Evolutionary conservation across 2,888 invertebrate species (phyloP).

Genomic region (Melanophora roralis): DNA sequence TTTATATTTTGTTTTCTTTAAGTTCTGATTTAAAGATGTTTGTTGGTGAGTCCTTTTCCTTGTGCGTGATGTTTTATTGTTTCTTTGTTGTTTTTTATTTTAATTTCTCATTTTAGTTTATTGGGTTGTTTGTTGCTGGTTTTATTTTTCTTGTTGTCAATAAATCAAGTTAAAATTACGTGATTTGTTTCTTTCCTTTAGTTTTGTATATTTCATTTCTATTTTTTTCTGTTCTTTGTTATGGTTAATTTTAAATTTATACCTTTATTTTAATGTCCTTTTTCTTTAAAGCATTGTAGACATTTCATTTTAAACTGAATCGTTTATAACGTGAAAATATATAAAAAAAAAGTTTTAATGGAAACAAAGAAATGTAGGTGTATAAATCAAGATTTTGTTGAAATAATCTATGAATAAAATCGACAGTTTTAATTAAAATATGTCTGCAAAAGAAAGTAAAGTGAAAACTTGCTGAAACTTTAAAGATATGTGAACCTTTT

Average conservation of each 20-base stretch:
- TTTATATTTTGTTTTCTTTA: background rate
- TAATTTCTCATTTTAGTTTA: constrained; percentile 7
- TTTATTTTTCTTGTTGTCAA: background rate
- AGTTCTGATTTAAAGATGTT: background rate
- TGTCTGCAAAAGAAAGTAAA: too few species aligned
- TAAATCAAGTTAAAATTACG: constrained; percentile 42
- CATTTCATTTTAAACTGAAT: background rate
- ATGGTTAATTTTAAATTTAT: constrained; percentile 34
- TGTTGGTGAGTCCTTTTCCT: background rate
- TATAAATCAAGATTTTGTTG: too few species aligned
- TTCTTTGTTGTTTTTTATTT: background rate
- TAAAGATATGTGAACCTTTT: too few species aligned
- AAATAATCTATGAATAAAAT: too few species aligned
- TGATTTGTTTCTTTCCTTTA: constrained; percentile 22
- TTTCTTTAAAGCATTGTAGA: background rate
- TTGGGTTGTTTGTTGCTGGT: background rate
- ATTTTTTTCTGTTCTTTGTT: background rate
- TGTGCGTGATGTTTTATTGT: constrained; percentile 9
- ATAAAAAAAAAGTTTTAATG: too few species aligned
- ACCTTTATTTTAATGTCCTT: background rate
- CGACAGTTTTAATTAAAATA: too few species aligned
- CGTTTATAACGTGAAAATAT: too few species aligned
- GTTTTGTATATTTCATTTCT: background rate
- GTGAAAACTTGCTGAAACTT: too few species aligned
- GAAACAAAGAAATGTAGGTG: too few species aligned